A percentile compares a stretch with the other conserved stretches of the same genome.
Conservation (phyloP, 2,888 invertebrate species). For the Copidosoma aretas region DNA sequence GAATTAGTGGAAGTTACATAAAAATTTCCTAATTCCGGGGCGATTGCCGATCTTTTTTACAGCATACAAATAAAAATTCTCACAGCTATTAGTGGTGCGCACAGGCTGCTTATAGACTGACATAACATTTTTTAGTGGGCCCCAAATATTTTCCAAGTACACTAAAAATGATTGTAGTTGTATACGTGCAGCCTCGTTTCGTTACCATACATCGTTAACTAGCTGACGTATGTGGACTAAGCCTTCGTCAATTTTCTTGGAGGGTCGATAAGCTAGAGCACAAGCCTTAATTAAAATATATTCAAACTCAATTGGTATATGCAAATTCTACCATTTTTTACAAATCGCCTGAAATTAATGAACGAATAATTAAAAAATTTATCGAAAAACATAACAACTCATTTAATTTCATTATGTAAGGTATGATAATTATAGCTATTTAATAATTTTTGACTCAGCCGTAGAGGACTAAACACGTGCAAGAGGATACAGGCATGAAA, state of each 20-base stretch:
- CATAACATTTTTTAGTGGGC: neutral
- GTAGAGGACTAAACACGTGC: too few species aligned
- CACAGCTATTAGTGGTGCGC: neutral
- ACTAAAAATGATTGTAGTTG: neutral
- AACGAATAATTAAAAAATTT: neutral
- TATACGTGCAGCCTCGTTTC: neutral
- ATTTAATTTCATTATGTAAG: too few species aligned
- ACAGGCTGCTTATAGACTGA: slow-evolving; percentile 3
- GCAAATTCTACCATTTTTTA: neutral
- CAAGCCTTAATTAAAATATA: neutral
- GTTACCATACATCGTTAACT: neutral
- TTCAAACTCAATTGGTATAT: neutral
- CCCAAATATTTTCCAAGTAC: neutral
- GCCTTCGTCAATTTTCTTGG: neutral
- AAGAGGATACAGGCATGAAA: too few species aligned
- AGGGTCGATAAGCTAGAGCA: neutral
- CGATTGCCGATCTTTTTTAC: neutral
- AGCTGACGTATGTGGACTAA: neutral
- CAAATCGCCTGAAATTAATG: neutral
- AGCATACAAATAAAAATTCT: slow-evolving; percentile 4
- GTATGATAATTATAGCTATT: too few species aligned
- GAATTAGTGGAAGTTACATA: neutral
- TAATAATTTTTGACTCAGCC: too few species aligned
- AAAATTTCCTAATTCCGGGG: neutral
- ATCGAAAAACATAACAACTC: too few species aligned